phyloP scores from a whole-genome alignment of 1,140 invertebrate species.

The Zeugodacus cucurbitae region DNA sequence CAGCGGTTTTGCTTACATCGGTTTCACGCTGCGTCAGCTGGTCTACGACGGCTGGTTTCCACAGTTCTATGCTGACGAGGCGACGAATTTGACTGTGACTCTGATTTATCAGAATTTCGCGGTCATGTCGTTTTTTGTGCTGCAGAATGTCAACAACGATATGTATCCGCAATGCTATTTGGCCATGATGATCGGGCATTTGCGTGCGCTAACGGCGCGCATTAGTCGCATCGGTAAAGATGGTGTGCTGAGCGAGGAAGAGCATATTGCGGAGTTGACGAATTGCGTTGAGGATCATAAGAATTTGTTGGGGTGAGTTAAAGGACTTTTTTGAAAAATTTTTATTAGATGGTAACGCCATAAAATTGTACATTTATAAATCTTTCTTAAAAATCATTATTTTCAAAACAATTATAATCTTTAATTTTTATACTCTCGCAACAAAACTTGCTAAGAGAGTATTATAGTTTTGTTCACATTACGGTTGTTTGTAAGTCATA shows the following conservation, averaged over 20 bases:
- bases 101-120: conserved; percentile 39
- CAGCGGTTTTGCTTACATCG: conserved; percentile 42
- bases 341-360: no score
- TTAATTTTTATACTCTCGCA: no score
- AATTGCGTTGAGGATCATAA: conserved; percentile 43
- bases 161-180: conserved; percentile 42
- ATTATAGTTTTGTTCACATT: no score
- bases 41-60: conserved; percentile 41
- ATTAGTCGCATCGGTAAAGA: conserved; percentile 31
- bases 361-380: no score
- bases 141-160: conserved; percentile 44
- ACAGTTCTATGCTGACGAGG: not conserved
- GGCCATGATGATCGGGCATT: conserved; percentile 36
- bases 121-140: not conserved
- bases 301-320: conserved; percentile 39
- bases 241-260: not conserved
- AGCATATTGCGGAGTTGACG: conserved; percentile 37
- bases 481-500: no score
- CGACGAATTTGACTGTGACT: conserved; percentile 7
- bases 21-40: conserved; percentile 23
- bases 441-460: no score
- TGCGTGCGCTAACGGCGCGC: conserved; percentile 19
- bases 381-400: no score
- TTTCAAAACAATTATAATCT: no score
- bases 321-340: no score